A percentile compares a stretch with the other conserved stretches of the same genome.
phyloP scores from a whole-genome alignment of 2,113 vertebrate species.

The Etheostoma spectabile region DNA sequence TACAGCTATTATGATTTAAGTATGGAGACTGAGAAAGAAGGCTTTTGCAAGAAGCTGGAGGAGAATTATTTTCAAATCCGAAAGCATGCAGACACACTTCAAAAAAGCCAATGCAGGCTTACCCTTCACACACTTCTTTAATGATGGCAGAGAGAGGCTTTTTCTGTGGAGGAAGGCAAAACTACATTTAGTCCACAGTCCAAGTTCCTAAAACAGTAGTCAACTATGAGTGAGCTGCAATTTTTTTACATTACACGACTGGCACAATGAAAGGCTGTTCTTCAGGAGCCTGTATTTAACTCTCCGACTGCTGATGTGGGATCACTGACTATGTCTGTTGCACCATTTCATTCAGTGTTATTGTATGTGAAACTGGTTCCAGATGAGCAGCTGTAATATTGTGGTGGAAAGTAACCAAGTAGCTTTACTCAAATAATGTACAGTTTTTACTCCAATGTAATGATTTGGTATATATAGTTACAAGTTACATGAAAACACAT shows the following conservation, averaged over 20 bases:
- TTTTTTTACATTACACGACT: constrained; percentile 61
- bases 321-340: constrained; percentile 9
- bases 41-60: background rate
- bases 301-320: constrained; percentile 27
- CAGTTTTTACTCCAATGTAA: background rate
- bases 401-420: background rate
- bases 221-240: constrained; percentile 47
- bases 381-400: background rate
- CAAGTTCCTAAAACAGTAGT: constrained; percentile 51
- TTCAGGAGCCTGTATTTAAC: constrained; percentile 40
- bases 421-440: background rate
- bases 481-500: background rate
- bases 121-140: constrained; percentile 99
- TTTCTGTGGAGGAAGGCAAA: constrained; percentile 87
- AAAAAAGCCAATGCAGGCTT: constrained; percentile 71
- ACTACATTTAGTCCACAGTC: constrained; percentile 54
- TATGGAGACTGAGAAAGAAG: background rate
- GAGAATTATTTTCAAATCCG: constrained; percentile 31
- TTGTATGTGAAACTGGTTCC: constrained; percentile 6
- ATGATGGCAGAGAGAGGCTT: constrained; percentile 97
- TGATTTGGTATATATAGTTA: background rate
- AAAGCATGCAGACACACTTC: background rate
- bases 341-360: constrained; percentile 16
- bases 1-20: constrained; percentile 35
- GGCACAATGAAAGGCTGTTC: constrained; percentile 48